Evolutionary conservation across 92 coral and sea anemone genomes (phyloP).

Genomic region (Phenganax subtilis): DNA sequence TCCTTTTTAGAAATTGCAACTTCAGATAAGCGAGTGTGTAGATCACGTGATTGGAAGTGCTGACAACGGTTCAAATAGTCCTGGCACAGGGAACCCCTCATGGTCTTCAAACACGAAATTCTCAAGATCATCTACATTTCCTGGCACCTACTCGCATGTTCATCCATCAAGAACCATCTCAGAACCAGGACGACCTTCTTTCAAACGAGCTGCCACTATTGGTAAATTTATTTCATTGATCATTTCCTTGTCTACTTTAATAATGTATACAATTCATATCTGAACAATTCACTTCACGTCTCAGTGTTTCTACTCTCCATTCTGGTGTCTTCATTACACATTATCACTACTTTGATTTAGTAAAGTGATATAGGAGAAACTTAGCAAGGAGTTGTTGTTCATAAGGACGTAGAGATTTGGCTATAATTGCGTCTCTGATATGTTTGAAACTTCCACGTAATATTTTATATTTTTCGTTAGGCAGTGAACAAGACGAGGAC

Average conservation of each 20-base stretch:
- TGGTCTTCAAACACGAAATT: constrained; percentile 5
- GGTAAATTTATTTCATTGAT: neutral
- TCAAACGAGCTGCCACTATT: neutral
- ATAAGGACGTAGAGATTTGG: no score
- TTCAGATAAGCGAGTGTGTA: constrained; percentile 72
- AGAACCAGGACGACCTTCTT: constrained; percentile 26
- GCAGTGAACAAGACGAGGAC: neutral
- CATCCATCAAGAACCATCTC: constrained; percentile 37
- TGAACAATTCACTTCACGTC: no score
- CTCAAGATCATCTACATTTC: constrained; percentile 34
- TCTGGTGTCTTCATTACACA: neutral
- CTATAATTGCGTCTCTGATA: no score
- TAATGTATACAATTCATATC: no score
- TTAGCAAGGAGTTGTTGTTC: no score
- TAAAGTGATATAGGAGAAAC: neutral
- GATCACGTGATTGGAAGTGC: constrained; percentile 87
- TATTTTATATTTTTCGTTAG: neutral
- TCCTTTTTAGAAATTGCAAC: constrained; percentile 57
- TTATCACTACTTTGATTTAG: neutral
- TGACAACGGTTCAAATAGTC: constrained; percentile 57
- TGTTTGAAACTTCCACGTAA: neutral
- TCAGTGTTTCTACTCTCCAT: no score
- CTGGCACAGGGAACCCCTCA: neutral
- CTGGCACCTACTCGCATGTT: constrained; percentile 31
- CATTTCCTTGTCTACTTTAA: neutral